Percentiles rank a stretch among this genome's conserved stretches.
Evolutionary conservation across 2,888 invertebrate species (phyloP).

Genomic region (Stenichneumon culpator): DNA sequence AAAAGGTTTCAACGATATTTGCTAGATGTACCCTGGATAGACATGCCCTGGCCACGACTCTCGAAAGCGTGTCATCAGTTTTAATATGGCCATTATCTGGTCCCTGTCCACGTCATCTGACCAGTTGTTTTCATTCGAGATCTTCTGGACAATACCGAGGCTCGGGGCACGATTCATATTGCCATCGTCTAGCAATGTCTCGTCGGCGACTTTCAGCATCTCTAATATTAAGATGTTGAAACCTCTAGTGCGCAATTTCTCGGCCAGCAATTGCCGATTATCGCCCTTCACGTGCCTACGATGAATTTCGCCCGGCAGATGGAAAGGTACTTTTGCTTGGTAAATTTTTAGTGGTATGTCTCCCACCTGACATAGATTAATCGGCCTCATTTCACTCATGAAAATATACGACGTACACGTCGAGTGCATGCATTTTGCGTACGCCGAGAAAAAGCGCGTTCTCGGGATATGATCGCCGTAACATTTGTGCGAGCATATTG

Average conservation of each 20-base stretch:
- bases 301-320: background rate
- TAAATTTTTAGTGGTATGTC: background rate
- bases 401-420: background rate
- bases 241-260: background rate
- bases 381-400: background rate
- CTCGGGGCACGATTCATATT: slow-evolving; percentile 22
- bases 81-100: slow-evolving; percentile 2
- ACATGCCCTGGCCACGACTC: background rate
- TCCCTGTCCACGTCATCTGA: slow-evolving; percentile 13
- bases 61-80: background rate
- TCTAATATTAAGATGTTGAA: background rate
- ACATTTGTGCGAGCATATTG: background rate
- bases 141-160: slow-evolving; percentile 19
- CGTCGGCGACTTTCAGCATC: background rate
- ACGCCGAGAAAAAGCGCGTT: background rate
- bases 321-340: background rate
- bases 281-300: background rate
- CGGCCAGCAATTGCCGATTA: background rate
- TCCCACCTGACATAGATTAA: background rate
- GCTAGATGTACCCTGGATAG: slow-evolving; percentile 18
- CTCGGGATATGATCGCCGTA: background rate
- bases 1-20: slow-evolving; percentile 4
- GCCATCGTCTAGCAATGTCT: slow-evolving; percentile 10
- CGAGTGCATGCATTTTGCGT: background rate
- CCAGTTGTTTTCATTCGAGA: slow-evolving; percentile 19